Evolutionary conservation across 2,113 vertebrate species (phyloP).

Genomic region (Mus musculus): DNA sequence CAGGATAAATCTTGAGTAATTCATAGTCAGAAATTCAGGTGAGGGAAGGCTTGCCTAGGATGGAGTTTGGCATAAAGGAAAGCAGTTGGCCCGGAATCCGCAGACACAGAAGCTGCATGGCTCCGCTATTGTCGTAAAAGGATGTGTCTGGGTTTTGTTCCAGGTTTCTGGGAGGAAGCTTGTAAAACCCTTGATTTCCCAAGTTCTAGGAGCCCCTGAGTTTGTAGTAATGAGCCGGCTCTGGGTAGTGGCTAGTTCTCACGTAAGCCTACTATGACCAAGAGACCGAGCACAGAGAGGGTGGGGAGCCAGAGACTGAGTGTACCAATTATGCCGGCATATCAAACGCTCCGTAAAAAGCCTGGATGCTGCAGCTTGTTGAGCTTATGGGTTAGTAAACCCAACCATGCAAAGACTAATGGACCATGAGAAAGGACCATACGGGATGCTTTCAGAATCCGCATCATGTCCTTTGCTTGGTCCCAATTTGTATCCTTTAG

Average conservation of each 20-base stretch:
- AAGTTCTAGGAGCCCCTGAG: background rate
- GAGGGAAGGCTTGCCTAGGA: background rate
- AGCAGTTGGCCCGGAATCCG: background rate
- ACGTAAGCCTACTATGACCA: background rate
- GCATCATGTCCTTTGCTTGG: background rate
- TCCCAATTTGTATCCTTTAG: background rate
- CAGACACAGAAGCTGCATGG: background rate
- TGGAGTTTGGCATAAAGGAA: background rate
- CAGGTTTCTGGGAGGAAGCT: background rate
- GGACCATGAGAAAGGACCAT: background rate
- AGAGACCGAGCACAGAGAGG: background rate
- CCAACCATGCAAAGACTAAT: background rate
- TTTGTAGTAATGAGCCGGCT: background rate
- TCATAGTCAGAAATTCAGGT: background rate
- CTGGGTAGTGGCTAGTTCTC: background rate
- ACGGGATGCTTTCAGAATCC: background rate
- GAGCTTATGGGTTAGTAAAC: background rate
- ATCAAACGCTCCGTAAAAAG: background rate
- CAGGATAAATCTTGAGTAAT: background rate
- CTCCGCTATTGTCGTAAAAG: background rate
- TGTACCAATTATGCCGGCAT: background rate
- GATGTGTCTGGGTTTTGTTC: background rate
- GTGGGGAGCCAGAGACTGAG: background rate
- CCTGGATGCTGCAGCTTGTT: background rate
- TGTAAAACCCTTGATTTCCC: background rate